Base-by-base conservation (phyloP, 2,797 vertebrate genomes). In the Acipenser oxyrinchus region DNA sequence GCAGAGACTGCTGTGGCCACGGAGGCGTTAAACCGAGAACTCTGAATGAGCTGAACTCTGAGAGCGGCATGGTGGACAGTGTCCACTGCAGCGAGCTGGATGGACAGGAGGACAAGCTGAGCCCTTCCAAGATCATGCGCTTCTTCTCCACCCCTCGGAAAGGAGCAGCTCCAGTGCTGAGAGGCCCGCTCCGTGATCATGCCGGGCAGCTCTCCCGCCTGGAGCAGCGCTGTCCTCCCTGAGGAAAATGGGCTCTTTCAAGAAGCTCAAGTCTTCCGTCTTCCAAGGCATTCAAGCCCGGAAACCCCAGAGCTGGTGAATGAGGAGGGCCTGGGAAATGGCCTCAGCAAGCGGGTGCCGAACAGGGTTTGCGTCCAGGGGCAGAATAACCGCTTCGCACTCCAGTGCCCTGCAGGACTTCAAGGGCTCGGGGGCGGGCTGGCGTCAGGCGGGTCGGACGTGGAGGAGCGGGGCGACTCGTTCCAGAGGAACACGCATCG, bases 161-260 rank as follows among this genome's bases (percentile, higher is more conserved):
- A 80, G 84, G 18, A 68, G 77, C 0, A 71, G 80, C 49, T 69
- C 78, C 11, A 76, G 73, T 51, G 69, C 82, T 0, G 91, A 93
- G 15, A 71, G 87, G 72, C 82, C 18, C 78, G 73, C 62, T 87
- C 89, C 0, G 63, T 85, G 61, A 79, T 87, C 70, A 77, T 84
- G 71, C 80, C 82, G 57, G 77, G 88, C 48, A 79, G 51, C 67
- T 79, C 91, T 0, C 91, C 93, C 65, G 83, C 93, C 0, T 94
- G 93, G 94, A 84, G 92, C 6, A n/a, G 90, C 92, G 10, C 84
- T 96, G 49, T 82, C 93, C 60, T 93, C 92, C 62, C 83, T 97
- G 48, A 91, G 84, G 52, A 94, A 96, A 72, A 89, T 96, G 86
- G 93, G 94, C n/a, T 96, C 94, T 60, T 98, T 99, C 74, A 98